These are phyloP conservation scores for Zele albiditarsus DNA, from an alignment of 2,888 invertebrate species.

Conservation along the genomic window DNA sequence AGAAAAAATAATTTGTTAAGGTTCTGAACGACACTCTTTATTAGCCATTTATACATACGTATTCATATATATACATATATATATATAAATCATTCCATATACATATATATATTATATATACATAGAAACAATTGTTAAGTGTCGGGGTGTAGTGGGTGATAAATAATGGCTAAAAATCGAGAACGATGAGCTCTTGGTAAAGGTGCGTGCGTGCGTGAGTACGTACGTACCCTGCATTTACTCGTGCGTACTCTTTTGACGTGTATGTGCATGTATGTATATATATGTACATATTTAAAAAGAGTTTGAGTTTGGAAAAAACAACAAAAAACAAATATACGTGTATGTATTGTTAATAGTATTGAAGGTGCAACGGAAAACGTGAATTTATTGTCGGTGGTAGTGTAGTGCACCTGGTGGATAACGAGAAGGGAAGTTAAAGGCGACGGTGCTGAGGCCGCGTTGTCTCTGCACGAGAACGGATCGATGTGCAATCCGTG, in stretches of 20 bases:
- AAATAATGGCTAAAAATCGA: constrained; percentile 49
- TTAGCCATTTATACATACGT: background rate
- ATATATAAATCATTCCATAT: background rate
- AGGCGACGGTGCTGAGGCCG: constrained; percentile 30
- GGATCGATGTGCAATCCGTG: constrained; percentile 35
- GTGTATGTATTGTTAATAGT: background rate
- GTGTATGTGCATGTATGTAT: background rate
- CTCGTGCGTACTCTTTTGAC: constrained; percentile 36
- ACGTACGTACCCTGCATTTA: constrained; percentile 50
- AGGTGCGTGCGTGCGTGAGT: constrained; percentile 58
- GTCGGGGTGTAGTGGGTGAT: constrained; percentile 29
- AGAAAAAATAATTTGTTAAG: background rate
- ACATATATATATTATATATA: background rate
- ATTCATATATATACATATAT: background rate
- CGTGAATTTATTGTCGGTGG: background rate
- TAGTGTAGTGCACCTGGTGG: constrained; percentile 25
- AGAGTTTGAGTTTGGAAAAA: background rate
- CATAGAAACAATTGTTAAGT: constrained; percentile 2
- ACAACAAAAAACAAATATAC: background rate
- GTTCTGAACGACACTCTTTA: background rate
- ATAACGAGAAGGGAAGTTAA: constrained; percentile 17
- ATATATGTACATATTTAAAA: background rate
- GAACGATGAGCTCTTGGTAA: constrained; percentile 54
- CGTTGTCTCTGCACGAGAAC: constrained; percentile 18
- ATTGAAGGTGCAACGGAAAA: constrained; percentile 9